These are phyloP conservation scores for Atrichornis clamosus DNA, from an alignment of 2,113 vertebrate genomes.

Conservation along the genomic window DNA sequence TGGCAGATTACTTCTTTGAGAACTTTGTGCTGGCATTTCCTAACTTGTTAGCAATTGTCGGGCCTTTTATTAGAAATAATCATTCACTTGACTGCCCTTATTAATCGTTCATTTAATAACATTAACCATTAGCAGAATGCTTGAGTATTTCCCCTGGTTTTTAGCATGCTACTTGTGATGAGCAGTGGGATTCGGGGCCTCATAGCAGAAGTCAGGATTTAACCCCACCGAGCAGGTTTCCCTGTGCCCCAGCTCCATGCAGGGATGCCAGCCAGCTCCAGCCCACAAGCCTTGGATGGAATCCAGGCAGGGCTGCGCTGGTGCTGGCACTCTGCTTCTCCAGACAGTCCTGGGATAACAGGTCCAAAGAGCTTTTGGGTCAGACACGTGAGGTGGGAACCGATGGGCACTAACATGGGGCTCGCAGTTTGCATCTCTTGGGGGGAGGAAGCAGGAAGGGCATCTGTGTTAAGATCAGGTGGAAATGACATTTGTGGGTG, in stretches of 20 bases:
- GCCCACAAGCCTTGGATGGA: neutral
- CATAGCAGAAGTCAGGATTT: neutral
- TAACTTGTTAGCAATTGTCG: neutral
- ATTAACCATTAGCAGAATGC: neutral
- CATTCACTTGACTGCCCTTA: neutral
- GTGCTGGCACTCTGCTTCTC: neutral
- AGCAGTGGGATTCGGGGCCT: neutral
- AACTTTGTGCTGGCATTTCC: conserved; percentile 2
- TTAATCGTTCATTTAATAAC: neutral
- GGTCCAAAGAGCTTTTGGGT: neutral
- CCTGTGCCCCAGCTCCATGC: neutral
- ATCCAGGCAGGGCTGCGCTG: neutral
- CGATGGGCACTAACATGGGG: accelerated
- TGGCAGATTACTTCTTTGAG: neutral
- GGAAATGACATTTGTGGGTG: neutral
- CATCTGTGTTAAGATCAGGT: neutral
- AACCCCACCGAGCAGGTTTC: neutral
- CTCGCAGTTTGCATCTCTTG: neutral
- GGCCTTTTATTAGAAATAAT: neutral
- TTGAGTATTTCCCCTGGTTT: neutral
- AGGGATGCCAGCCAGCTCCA: neutral
- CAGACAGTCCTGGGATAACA: accelerated
- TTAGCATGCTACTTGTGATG: neutral
- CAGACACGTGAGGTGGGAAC: accelerated
- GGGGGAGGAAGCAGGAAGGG: neutral